Evolutionary conservation across 2,888 invertebrate genomes (phyloP).

Genomic region (Pogonocherus hispidulus): DNA sequence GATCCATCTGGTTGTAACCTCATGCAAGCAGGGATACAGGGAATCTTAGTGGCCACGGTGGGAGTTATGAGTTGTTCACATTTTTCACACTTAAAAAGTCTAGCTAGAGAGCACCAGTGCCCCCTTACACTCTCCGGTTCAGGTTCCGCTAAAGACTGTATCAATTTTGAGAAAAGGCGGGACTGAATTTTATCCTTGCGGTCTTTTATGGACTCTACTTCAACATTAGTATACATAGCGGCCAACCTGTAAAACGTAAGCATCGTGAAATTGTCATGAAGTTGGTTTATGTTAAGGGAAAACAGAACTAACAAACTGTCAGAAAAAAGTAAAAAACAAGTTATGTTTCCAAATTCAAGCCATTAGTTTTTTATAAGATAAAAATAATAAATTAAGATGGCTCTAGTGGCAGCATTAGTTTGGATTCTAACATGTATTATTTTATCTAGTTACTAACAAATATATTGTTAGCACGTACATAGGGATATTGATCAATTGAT

Average conservation of each 20-base stretch:
- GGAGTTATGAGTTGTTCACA: slow-evolving; percentile 82
- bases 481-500: too few species aligned
- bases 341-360: too few species aligned
- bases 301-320: too few species aligned
- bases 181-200: slow-evolving; percentile 91
- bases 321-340: too few species aligned
- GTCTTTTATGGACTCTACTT: slow-evolving; percentile 87
- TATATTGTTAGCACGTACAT: too few species aligned
- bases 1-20: slow-evolving; percentile 81
- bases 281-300: too few species aligned
- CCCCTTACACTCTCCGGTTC: slow-evolving; percentile 83
- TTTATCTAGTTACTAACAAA: too few species aligned
- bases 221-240: slow-evolving; percentile 89
- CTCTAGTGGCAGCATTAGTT: too few species aligned
- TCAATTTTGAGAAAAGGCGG: slow-evolving; percentile 86
- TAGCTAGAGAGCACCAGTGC: slow-evolving; percentile 85
- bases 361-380: too few species aligned
- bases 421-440: too few species aligned
- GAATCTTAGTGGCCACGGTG: slow-evolving; percentile 78
- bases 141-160: slow-evolving; percentile 81
- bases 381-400: too few species aligned
- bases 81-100: slow-evolving; percentile 81
- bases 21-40: slow-evolving; percentile 81
- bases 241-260: slow-evolving; percentile 74
- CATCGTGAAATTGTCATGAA: too few species aligned